These are phyloP conservation scores for Drosophila vallismaia DNA, from an alignment of 2,888 invertebrate species.

Conservation along the genomic window DNA sequence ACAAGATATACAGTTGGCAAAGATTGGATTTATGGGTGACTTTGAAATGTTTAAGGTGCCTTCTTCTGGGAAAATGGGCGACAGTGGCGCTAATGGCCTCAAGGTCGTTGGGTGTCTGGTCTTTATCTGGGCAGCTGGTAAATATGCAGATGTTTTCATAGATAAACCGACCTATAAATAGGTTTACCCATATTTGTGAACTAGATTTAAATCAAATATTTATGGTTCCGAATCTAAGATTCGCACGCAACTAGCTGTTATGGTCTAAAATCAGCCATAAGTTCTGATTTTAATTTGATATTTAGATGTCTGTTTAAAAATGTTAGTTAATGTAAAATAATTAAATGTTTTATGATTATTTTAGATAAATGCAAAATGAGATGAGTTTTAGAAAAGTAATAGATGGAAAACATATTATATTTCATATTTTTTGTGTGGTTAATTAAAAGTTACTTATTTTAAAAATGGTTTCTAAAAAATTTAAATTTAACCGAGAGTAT, in stretches of 20 bases:
- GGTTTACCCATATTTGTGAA: slow-evolving; percentile 28
- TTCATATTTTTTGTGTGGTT: no score
- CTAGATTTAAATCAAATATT: slow-evolving; percentile 38
- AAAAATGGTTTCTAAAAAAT: not conserved
- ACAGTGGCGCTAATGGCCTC: slow-evolving; percentile 8
- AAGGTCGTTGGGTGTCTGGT: slow-evolving; percentile 33
- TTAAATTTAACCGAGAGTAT: not conserved
- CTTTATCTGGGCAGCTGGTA: slow-evolving; percentile 26
- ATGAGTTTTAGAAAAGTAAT: no score
- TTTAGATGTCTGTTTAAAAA: no score
- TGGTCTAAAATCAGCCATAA: no score
- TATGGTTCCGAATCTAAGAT: not conserved
- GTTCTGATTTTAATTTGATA: no score
- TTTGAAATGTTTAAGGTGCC: slow-evolving; percentile 35
- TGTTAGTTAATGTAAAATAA: no score
- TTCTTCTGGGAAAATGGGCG: slow-evolving; percentile 32
- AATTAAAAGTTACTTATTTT: no score
- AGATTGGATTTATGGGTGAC: slow-evolving; percentile 18
- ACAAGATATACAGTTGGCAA: not conserved
- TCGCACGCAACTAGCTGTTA: no score
- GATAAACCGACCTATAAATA: slow-evolving; percentile 41
- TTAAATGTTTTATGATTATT: no score
- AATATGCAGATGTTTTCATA: slow-evolving; percentile 43
- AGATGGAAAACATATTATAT: no score
- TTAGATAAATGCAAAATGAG: no score